Percentiles rank a stretch among this genome's conserved stretches.
These are phyloP conservation scores for Oncorhynchus clarkii DNA, from an alignment of 2,113 vertebrate genomes.

Conservation along the genomic window DNA sequence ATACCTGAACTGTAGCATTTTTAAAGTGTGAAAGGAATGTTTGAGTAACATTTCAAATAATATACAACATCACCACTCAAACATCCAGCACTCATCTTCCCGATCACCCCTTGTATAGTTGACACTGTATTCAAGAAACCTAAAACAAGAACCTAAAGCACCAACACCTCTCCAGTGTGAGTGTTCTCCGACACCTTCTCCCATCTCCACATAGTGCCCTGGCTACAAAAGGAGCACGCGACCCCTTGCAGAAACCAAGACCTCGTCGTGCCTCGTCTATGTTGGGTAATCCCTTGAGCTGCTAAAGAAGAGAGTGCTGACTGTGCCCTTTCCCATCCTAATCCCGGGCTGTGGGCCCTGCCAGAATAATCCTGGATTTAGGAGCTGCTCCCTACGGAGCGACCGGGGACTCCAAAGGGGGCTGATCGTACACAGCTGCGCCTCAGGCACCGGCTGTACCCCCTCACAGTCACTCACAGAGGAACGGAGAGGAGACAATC, in stretches of 20 bases:
- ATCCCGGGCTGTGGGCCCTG: constrained; percentile 54
- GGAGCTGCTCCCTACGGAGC: constrained; percentile 53
- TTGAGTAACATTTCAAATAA: too few species aligned
- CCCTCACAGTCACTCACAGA: neutral
- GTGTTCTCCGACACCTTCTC: constrained; percentile 39
- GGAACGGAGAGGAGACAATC: neutral
- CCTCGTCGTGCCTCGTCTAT: constrained; percentile 22
- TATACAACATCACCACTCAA: too few species aligned
- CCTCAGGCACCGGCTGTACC: constrained; percentile 59
- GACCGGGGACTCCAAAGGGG: neutral
- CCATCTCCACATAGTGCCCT: constrained; percentile 68
- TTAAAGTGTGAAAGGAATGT: too few species aligned
- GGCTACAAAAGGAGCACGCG: neutral
- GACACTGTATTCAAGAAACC: constrained; percentile 13
- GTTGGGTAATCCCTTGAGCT: constrained; percentile 66
- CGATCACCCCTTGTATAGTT: too few species aligned
- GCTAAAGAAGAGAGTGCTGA: constrained; percentile 65
- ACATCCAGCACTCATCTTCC: too few species aligned
- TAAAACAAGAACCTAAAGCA: constrained; percentile 49
- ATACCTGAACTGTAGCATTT: too few species aligned
- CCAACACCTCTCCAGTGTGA: constrained; percentile 30
- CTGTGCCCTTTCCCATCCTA: constrained; percentile 57
- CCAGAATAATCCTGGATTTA: constrained; percentile 72
- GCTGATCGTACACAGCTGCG: constrained; percentile 44
- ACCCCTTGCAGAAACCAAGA: neutral